These are phyloP conservation scores for Campoplex nolae DNA, from an alignment of 2,888 invertebrate species.

Conservation along the genomic window DNA sequence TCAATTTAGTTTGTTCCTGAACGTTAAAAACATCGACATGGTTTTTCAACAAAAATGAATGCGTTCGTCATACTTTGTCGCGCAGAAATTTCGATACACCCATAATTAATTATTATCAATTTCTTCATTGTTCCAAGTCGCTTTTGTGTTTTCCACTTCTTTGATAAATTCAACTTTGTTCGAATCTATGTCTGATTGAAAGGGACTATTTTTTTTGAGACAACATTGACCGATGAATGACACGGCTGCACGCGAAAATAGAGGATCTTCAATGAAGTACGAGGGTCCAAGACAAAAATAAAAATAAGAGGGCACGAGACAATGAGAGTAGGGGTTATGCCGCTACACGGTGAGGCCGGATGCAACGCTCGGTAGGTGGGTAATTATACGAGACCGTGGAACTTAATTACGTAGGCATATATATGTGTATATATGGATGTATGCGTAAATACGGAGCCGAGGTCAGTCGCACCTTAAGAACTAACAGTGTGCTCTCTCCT, in stretches of 20 bases:
- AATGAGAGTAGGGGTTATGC: slow-evolving; percentile 9
- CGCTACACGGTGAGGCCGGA: slow-evolving; percentile 73
- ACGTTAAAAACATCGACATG: too few relatives aligned
- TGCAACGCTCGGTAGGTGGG: slow-evolving; percentile 77
- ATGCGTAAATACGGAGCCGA: slow-evolving; percentile 62
- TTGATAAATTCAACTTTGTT: neutral
- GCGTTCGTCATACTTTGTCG: neutral
- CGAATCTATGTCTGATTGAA: neutral
- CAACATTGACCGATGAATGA: slow-evolving; percentile 3
- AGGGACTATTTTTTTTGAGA: neutral
- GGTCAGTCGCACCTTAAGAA: slow-evolving; percentile 73
- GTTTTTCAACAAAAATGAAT: too few relatives aligned
- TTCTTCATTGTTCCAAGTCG: neutral
- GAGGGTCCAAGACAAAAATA: slow-evolving; percentile 8
- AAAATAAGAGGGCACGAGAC: slow-evolving; percentile 39
- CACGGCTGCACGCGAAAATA: slow-evolving; percentile 67
- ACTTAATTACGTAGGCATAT: slow-evolving; percentile 77
- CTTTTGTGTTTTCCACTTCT: neutral
- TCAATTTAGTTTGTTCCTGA: too few relatives aligned
- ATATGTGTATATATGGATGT: slow-evolving; percentile 47
- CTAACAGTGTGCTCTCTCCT: slow-evolving; percentile 45
- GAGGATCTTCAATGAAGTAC: slow-evolving; percentile 65
- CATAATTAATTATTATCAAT: too few relatives aligned
- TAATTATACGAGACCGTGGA: slow-evolving; percentile 78
- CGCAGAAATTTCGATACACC: neutral